A percentile compares a stretch with the other conserved stretches of the same genome.
These are phyloP conservation scores for Yponomeuta malinellus DNA, from an alignment of 2,888 invertebrate species.

Conservation along the genomic window DNA sequence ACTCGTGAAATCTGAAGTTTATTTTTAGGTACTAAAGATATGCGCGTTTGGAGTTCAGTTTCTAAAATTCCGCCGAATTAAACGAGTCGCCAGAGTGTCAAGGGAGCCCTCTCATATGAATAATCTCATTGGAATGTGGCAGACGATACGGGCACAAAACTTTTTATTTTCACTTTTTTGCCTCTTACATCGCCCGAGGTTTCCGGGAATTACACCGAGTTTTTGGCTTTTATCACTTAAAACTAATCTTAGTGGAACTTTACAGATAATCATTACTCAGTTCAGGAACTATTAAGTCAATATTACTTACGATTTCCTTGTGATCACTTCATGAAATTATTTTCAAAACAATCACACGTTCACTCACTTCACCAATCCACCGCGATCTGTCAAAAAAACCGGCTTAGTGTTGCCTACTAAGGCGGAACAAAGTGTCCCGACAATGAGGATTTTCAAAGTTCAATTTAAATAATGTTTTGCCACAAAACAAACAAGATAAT, in stretches of 20 bases:
- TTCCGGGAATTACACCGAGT: conserved; percentile 46
- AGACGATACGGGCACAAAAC: conserved; percentile 57
- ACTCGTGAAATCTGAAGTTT: conserved; percentile 27
- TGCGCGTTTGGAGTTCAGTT: conserved; percentile 14
- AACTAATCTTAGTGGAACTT: conserved; percentile 19
- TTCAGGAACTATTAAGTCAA: conserved; percentile 40
- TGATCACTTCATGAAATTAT: conserved; percentile 63
- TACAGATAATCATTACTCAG: neutral
- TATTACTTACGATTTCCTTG: conserved; percentile 56
- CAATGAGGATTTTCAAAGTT: neutral
- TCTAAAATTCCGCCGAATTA: conserved; percentile 43
- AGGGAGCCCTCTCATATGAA: conserved; percentile 44
- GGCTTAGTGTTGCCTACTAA: conserved; percentile 43
- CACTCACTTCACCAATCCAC: conserved; percentile 60
- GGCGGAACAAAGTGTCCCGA: conserved; percentile 26
- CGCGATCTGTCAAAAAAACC: conserved; percentile 59
- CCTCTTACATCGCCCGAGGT: conserved; percentile 46
- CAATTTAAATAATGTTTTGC: neutral
- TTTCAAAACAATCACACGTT: conserved; percentile 56
- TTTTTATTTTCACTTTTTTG: conserved; percentile 57
- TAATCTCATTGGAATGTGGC: conserved; percentile 67
- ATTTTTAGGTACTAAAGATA: conserved; percentile 46
- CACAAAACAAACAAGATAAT: too few species aligned
- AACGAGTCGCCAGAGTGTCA: conserved; percentile 28
- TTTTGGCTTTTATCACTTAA: conserved; percentile 20